Base-by-base conservation (phyloP, 2,888 invertebrate species). In the Drosophila affinis region DNA sequence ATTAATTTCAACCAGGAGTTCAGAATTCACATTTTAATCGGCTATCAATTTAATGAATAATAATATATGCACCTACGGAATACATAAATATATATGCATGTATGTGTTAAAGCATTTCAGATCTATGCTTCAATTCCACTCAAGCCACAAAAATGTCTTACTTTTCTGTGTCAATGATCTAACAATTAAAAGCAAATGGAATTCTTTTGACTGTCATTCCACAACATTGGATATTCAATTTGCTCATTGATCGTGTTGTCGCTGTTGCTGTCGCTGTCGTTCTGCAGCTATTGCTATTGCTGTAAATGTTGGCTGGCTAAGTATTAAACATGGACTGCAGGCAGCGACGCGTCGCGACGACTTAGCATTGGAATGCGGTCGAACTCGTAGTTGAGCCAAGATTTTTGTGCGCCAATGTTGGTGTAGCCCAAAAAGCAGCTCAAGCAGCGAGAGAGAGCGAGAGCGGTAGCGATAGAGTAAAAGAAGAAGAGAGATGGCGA, bases 331-430 rank as follows among this genome's bases (percentile, higher is more conserved):
- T 56, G 57, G 55, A 60, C 53, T 56, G 73, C 81, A 76, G 69
- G 69, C 69, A 61, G 61, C 67, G 55, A 77, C 89, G 86, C 88
- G 52, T 63, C 68, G 73, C 80, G 70, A 77, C 89, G 86, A 88
- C 86, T 77, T 81, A 83, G 70, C 83, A 81, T 86, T 84, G 89
- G 89, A 90, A 90, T 90, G 89, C 88, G 89, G 89, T 90, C 90
- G 88, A 81, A 83, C 90, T 82, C 76, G 83, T 78, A 79, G 77
- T 71, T 82, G 65, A 77, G 79, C 75, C 77, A 79, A 77, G 67
- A 77, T 76, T 78, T 78, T 62, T 68, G 63, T 55, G 61, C 46
- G 48, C 72, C 21, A 24, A 17, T 55, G 44, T 55, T 54, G 53
- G 44, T 60, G 48, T 46, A 27, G 24, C 39, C 49, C 49, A 29